Base-by-base conservation (phyloP, 2,797 vertebrate genomes). In the Muscicapa comitata region DNA sequence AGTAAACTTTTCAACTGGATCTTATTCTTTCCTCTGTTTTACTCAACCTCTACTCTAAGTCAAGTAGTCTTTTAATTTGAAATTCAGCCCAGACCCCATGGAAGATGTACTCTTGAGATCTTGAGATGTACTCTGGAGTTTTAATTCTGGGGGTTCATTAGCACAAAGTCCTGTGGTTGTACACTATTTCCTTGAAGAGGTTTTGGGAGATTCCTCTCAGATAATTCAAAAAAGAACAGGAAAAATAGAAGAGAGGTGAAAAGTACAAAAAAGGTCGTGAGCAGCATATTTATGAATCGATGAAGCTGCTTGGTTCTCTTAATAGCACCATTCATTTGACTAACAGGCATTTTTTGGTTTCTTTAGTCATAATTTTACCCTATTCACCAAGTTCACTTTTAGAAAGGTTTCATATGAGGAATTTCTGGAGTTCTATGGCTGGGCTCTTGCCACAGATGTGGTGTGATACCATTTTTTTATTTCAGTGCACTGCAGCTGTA, bases 121-220 rank as follows among this genome's bases (percentile, higher is more conserved):
- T 45, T 45, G 45, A 47, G 45, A 47, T 47, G 45, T 47, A 24
- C 80, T 93, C 93, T 73, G 70, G 61, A 58, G 90, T 68, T 77
- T 18, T 68, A 78, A 10, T 82, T 93, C 75, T 80, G 37, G 65
- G 62, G 33, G 42, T 78, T 93, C 70, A 53, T 66, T 73, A 89
- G 31, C 79, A 85, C 57, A 26, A 78, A 92, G 63, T 92, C 65
- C 74, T 86, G 78, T 77, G 88, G 76, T 61, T 92, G 47, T 42
- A 61, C 59, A 80, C 47, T 86, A 4, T 72, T 96, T 94, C 65
- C 89, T 97, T 91, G 38, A 73, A 91, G 87, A 94, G 48, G 26
- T 78, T 88, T 93, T 70, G 80, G 80, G 62, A 87, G 31, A 51
- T 91, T 94, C 91, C 90, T 90, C 47, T 65, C 23, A 61, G 66